phyloP scores from a whole-genome alignment of 2,113 vertebrate genomes.

The Cinclus mexicanus region DNA sequence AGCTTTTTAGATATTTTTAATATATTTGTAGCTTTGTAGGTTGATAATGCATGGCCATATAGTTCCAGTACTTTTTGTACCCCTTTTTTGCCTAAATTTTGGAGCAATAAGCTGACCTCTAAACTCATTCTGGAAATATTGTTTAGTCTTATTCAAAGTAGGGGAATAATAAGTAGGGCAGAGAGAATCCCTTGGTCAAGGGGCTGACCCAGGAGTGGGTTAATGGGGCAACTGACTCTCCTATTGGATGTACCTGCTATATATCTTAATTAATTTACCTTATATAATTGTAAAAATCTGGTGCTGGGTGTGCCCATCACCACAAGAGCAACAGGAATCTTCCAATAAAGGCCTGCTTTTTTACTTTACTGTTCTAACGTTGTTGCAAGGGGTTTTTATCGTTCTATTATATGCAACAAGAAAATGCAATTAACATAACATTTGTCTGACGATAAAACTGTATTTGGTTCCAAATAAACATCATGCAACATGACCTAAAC shows the following conservation, averaged over 20 bases:
- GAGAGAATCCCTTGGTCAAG: not conserved
- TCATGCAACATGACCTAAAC: not conserved
- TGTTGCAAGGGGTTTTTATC: not conserved
- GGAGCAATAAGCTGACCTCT: not conserved
- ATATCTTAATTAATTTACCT: not conserved
- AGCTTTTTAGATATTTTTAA: not conserved
- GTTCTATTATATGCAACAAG: fast-evolving
- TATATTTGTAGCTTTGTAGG: not conserved
- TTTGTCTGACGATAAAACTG: not conserved
- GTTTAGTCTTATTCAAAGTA: not conserved
- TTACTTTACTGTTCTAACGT: not conserved
- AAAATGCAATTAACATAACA: not conserved
- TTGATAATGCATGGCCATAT: not conserved
- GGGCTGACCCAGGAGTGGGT: not conserved
- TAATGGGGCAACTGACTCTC: not conserved
- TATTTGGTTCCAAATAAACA: not conserved
- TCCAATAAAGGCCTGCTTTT: not conserved
- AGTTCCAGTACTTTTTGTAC: not conserved
- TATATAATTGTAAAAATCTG: not conserved
- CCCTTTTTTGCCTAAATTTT: not conserved
- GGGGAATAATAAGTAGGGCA: not conserved
- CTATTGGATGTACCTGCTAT: not conserved
- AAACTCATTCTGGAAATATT: not conserved
- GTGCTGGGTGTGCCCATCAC: fast-evolving
- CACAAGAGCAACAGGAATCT: not conserved